Base-by-base conservation (phyloP, 2,888 invertebrate genomes). In the Caenorhabditis becei region DNA sequence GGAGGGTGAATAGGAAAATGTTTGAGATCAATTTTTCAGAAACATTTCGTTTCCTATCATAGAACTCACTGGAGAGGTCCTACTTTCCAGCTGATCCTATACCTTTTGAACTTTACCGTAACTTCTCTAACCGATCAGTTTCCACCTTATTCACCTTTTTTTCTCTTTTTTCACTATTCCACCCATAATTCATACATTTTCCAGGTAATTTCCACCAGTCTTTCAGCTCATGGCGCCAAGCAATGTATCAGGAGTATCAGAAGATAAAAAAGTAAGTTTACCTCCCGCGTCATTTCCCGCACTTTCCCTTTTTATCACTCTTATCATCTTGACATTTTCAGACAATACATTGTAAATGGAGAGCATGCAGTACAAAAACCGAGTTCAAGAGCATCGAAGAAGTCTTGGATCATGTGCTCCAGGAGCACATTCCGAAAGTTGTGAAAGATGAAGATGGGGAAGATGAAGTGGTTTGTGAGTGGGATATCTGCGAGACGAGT, bases 401-500 rank as follows among this genome's bases (percentile, higher is more conserved):
- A 7, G 35, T 69, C 8, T 16, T 69, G 44, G 69, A 69, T 3
- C 69, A 69, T 24, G 69, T 69, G 1, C 10, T 49, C 8, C 44
- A n/a, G 18, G 59, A 47, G 18, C 69, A 69, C 20, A 69, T 69
- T 2, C 69, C 69, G 18, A 59, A 28, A 49, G 32, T 47, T 0
- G 20, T 35, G 10, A 23, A 35, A 23, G 35, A 58, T 10, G 69
- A 58, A 1, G 69, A 59, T 16, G 58, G 44, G 1, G 47, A 47
- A n/a, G 69, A 69, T 20, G 58, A 49, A 18, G 69, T 69, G 7
- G 35, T 69, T 5, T 69, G 69, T 24, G 35, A 58, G 14, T 69
- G 69, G 69, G 58, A 47, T 2, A 0, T 11, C 7, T 69, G 69
- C 35, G 56, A 69, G 35, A 58, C 49, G 58, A 24, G 69, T n/a